Percentiles rank a stretch among this genome's conserved stretches.
Conservation (phyloP, 2,113 vertebrate genomes). For the Melanocharis versteri region DNA sequence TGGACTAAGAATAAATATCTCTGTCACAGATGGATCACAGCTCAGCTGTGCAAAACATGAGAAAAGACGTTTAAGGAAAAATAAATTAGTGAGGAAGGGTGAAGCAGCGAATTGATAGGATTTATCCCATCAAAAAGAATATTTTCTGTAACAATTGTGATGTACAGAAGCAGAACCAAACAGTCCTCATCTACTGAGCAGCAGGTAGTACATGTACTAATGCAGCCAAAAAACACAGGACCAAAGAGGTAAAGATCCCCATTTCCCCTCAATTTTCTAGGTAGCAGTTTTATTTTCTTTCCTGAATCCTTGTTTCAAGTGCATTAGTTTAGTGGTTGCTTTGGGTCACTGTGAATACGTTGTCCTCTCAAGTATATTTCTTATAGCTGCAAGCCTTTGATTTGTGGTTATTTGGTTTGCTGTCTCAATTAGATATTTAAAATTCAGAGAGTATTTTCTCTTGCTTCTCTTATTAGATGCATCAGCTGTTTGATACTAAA, state of each 20-base stretch:
- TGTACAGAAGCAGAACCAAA: not conserved
- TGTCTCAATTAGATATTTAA: not conserved
- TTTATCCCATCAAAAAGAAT: not conserved
- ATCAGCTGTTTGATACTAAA: not conserved
- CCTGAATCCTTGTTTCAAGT: not conserved
- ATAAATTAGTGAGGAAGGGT: not conserved
- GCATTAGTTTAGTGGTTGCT: not conserved
- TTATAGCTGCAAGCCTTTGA: not conserved
- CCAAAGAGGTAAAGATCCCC: not conserved
- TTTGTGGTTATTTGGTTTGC: not conserved
- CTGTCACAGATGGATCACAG: not conserved
- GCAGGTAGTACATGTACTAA: not conserved
- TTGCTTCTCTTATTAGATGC: not conserved
- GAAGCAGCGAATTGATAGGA: not conserved
- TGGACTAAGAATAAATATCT: constrained; percentile 33
- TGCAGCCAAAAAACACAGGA: not conserved
- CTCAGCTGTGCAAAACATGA: not conserved
- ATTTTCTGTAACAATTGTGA: not conserved
- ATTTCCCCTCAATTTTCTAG: not conserved
- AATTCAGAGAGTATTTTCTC: not conserved
- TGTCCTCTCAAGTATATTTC: not conserved
- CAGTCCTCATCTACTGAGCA: not conserved
- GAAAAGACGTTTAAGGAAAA: not conserved
- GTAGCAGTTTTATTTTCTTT: not conserved
- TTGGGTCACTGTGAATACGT: not conserved